Evolutionary conservation across 2,888 invertebrate genomes (phyloP).

Genomic region (Buathra laborator): DNA sequence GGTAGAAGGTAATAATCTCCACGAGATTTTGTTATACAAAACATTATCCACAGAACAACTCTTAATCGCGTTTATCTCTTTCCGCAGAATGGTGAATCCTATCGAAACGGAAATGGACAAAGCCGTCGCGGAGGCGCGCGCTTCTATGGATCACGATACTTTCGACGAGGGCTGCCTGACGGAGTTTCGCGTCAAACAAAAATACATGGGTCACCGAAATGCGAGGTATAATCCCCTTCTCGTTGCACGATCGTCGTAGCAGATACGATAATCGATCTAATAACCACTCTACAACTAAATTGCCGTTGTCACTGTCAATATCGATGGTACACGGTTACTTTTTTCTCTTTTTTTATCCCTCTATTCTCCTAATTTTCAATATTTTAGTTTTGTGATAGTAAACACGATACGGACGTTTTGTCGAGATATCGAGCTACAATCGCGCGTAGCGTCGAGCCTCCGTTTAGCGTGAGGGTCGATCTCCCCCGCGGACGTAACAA

Average conservation of each 20-base stretch:
- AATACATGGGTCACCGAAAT: slow-evolving; percentile 93
- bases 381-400: slow-evolving; percentile 28
- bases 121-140: slow-evolving; percentile 78
- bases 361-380: slow-evolving; percentile 28
- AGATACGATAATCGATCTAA: slow-evolving; percentile 16
- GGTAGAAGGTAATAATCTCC: slow-evolving; percentile 60
- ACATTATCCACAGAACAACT: background rate
- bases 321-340: background rate
- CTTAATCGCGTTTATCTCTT: background rate
- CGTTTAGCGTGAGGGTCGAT: slow-evolving; percentile 36
- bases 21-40: background rate
- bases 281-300: slow-evolving; percentile 29
- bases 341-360: slow-evolving; percentile 21
- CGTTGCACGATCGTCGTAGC: slow-evolving; percentile 34
- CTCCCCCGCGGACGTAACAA: slow-evolving; percentile 46
- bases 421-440: background rate
- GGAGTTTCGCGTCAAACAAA: slow-evolving; percentile 88
- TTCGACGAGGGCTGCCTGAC: slow-evolving; percentile 79
- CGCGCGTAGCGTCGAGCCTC: slow-evolving; percentile 16
- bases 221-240: slow-evolving; percentile 86
- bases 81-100: slow-evolving; percentile 80
- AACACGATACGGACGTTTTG: slow-evolving; percentile 25
- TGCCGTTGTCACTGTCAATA: slow-evolving; percentile 14
- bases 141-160: slow-evolving; percentile 75
- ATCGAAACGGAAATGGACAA: slow-evolving; percentile 82